Conservation (phyloP, 2,113 vertebrate species). For the Acrocephalus kingi region DNA sequence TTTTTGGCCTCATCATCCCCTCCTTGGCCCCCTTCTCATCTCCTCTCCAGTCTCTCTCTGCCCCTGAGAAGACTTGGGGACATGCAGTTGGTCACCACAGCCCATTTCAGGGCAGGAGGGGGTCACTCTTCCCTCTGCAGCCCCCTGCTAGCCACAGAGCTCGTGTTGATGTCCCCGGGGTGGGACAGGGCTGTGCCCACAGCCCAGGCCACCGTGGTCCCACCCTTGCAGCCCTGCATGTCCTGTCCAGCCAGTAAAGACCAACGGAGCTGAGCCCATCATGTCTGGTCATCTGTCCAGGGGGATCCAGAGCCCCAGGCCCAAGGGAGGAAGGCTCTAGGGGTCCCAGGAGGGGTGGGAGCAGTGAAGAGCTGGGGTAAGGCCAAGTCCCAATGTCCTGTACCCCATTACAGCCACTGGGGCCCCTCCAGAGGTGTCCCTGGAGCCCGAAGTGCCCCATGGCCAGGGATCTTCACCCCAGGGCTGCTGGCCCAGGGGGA, state of each 20-base stretch:
- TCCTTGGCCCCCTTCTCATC: too few species aligned
- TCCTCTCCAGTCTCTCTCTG: not conserved
- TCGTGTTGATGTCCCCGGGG: not conserved
- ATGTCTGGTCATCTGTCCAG: not conserved
- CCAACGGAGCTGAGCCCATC: not conserved
- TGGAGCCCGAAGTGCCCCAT: not conserved
- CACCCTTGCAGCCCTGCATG: not conserved
- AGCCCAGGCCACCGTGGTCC: not conserved
- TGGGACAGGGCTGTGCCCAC: not conserved
- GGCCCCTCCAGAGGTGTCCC: not conserved
- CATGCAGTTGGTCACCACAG: not conserved
- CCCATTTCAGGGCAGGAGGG: rapidly evolving
- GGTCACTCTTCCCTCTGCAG: not conserved
- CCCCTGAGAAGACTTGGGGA: not conserved
- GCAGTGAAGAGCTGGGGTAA: not conserved
- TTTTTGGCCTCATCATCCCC: not conserved
- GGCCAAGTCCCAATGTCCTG: not conserved
- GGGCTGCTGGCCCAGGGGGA: not conserved
- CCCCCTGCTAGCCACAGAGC: not conserved
- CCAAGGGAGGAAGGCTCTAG: not conserved
- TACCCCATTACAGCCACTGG: rapidly evolving
- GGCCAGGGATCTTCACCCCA: not conserved
- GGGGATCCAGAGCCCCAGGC: not conserved
- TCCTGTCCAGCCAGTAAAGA: conserved; percentile 30
- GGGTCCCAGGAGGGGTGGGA: not conserved